Evolutionary conservation across 2,113 vertebrate species (phyloP).

Genomic region (Myotis brandtii): DNA sequence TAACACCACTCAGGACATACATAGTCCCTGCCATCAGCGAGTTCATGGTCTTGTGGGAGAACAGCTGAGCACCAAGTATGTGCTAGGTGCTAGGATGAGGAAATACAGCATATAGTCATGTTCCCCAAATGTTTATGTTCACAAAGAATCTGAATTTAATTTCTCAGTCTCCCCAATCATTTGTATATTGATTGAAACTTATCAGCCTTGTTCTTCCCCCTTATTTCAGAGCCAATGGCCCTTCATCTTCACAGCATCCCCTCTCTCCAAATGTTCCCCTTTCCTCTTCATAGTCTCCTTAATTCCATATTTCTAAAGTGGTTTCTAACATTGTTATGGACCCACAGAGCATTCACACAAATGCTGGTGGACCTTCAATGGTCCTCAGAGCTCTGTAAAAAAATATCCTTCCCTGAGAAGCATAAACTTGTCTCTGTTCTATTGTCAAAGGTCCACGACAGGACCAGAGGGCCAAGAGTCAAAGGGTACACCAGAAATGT

Average conservation of each 20-base stretch:
- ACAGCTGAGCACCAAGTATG: not conserved
- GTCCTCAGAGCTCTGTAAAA: not conserved
- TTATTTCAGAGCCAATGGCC: not conserved
- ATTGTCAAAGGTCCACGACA: not conserved
- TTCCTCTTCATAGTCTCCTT: not conserved
- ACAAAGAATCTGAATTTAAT: not conserved
- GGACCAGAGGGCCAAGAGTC: not conserved
- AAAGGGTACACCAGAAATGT: not conserved
- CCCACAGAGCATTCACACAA: not conserved
- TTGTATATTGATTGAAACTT: not conserved
- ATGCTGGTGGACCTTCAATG: not conserved
- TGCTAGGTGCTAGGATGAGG: not conserved
- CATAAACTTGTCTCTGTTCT: not conserved
- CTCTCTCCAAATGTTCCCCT: not conserved
- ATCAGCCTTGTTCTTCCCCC: not conserved
- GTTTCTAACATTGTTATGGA: not conserved
- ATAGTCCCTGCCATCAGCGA: not conserved
- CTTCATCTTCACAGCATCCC: not conserved
- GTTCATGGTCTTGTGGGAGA: not conserved
- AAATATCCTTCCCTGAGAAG: not conserved
- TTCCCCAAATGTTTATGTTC: not conserved
- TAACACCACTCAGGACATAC: not conserved
- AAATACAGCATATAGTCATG: not conserved
- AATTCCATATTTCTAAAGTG: not conserved
- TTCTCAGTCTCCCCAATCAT: not conserved